Base-by-base conservation (phyloP, 2,888 invertebrate genomes). In the Saturnia japonica region DNA sequence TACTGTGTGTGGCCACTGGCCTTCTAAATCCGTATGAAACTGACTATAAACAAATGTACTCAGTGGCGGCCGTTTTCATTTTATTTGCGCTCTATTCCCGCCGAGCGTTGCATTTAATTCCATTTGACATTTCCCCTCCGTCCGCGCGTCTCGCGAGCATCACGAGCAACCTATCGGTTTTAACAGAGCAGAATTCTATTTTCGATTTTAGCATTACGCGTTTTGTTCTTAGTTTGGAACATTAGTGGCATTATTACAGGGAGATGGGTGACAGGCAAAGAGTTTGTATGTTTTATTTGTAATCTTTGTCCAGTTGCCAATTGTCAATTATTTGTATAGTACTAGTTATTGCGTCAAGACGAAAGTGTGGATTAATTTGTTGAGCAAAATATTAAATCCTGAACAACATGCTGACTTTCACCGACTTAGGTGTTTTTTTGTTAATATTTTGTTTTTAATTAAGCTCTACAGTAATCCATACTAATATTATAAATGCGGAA, bases 31-130 rank as follows among this genome's bases (percentile, higher is more conserved):
- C 70, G 70, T 42, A 47, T 70, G n/a, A n/a, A n/a, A n/a, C n/a
- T n/a, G n/a, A n/a, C n/a, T n/a, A n/a, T n/a, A n/a, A n/a, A n/a
- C n/a, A n/a, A n/a, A n/a, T n/a, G n/a, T n/a, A n/a, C n/a, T n/a
- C n/a, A n/a, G n/a, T n/a, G n/a, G 66, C 47, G 66, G 47, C 25
- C 22, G 69, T 40, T 74, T 79, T 81, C 76, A 75, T 83, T 79
- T 82, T 82, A 77, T 81, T 82, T 75, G 75, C 79, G 75, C 73
- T 79, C 83, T 85, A 80, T 82, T 82, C 76, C 73, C 73, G 79
- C 74, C 71, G 72, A 42, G 40, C 72, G 73, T 71, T 70, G 67
- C 67, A 71, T 72, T 73, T 79, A 77, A 82, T 81, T 79, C 80
- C 82, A 77, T 81, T 81, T 85, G 79, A 78, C 79, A 82, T 79